These are phyloP conservation scores for Nysson spinosus DNA, from an alignment of 2,888 invertebrate genomes.

Conservation along the genomic window DNA sequence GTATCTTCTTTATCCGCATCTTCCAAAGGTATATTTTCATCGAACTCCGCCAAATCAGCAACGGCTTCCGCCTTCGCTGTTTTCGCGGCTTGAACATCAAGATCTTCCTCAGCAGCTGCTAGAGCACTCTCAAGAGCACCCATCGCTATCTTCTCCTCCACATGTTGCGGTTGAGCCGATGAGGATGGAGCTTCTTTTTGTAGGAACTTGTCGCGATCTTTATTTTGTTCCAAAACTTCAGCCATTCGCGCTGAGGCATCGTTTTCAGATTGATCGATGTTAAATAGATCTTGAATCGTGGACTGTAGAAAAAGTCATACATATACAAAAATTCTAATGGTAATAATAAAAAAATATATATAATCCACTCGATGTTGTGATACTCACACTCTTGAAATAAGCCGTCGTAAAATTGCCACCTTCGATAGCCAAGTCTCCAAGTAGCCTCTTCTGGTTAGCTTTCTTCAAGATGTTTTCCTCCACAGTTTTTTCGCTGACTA, in stretches of 20 bases:
- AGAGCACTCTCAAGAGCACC: conserved; percentile 89
- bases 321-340: not conserved
- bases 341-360: too few relatives aligned
- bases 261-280: conserved; percentile 83
- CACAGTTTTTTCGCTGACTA: conserved; percentile 97
- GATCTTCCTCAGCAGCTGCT: conserved; percentile 96
- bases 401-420: conserved; percentile 99
- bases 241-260: conserved; percentile 81
- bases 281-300: conserved; percentile 96
- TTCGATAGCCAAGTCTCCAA: conserved; percentile 98
- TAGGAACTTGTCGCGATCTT: conserved; percentile 74
- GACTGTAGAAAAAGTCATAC: conserved; percentile 78
- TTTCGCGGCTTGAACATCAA: conserved; percentile 93
- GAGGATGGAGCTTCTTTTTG: conserved; percentile 68
- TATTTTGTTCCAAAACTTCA: conserved; percentile 79
- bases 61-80: conserved; percentile 94
- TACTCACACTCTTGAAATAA: conserved; percentile 90
- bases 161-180: conserved; percentile 47
- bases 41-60: conserved; percentile 95
- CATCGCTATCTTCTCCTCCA: conserved; percentile 81
- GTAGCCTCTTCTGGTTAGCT: conserved; percentile 96
- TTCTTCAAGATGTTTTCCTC: conserved; percentile 99
- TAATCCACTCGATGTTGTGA: not conserved
- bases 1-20: conserved; percentile 80
- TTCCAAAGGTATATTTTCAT: conserved; percentile 94